Evolutionary conservation across 30 jellyfish, hydroid and myxozoan genomes (phyloP).

Genomic region (Aurelia aurita): DNA sequence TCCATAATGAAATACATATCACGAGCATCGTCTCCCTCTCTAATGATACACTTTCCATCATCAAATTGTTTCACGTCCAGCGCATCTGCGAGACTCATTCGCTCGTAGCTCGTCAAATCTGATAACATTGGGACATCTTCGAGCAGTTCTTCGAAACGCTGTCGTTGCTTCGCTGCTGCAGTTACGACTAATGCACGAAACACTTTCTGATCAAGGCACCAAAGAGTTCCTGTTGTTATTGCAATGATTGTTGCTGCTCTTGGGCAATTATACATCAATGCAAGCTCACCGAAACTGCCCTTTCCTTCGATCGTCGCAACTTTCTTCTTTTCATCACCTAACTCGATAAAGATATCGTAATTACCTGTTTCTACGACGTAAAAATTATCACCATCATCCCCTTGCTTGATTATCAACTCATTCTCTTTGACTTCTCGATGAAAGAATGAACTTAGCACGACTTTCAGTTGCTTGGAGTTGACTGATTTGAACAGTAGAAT

Average conservation of each 20-base stretch:
- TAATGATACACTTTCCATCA: constrained; percentile 77
- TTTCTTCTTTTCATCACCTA: constrained; percentile 57
- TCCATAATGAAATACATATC: constrained; percentile 93
- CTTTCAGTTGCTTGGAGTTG: constrained; percentile 72
- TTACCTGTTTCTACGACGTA: constrained; percentile 91
- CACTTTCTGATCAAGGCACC: constrained; percentile 98
- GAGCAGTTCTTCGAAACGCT: constrained; percentile 84
- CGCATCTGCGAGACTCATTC: constrained; percentile 97
- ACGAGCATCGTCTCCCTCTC: constrained; percentile 87
- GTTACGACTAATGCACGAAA: constrained; percentile 87
- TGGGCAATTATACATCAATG: constrained; percentile 95
- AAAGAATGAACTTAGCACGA: constrained; percentile 88
- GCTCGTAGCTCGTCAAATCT: constrained; percentile 83
- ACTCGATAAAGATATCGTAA: constrained; percentile 79
- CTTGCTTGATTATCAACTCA: constrained; percentile 89
- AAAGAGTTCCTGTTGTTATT: constrained; percentile 76
- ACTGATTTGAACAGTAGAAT: constrained; percentile 87
- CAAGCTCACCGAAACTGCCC: constrained; percentile 98
- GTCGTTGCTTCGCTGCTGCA: constrained; percentile 94
- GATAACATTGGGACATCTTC: constrained; percentile 88
- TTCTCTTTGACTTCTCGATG: constrained; percentile 71
- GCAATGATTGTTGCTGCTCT: constrained; percentile 98
- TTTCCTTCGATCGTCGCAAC: constrained; percentile 89
- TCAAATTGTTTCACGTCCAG: constrained; percentile 61
- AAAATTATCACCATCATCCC: constrained; percentile 98